These are phyloP conservation scores for Catocala fraxini DNA, from an alignment of 2,888 invertebrate genomes.

Conservation along the genomic window DNA sequence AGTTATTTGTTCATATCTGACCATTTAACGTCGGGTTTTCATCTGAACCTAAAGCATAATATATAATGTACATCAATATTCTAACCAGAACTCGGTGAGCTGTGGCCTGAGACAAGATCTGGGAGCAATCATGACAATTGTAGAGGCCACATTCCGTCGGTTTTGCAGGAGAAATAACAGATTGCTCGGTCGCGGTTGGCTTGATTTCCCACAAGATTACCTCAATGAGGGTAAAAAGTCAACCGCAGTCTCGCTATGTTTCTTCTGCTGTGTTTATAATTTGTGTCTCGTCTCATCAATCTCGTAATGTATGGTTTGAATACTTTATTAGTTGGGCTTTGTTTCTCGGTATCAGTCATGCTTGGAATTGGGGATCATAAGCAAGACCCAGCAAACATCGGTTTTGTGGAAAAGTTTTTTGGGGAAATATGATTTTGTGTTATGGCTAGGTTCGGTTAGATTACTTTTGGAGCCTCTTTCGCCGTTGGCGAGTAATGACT, in stretches of 20 bases:
- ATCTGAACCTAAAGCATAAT: constrained; percentile 49
- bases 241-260: constrained; percentile 62
- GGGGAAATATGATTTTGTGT: background rate
- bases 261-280: constrained; percentile 63
- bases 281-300: constrained; percentile 59
- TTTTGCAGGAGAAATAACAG: constrained; percentile 68
- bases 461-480: too few relatives aligned
- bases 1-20: constrained; percentile 33
- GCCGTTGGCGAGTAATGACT: too few relatives aligned
- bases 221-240: constrained; percentile 75
- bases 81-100: constrained; percentile 50
- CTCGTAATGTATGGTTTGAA: constrained; percentile 50
- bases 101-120: constrained; percentile 38
- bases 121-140: constrained; percentile 42
- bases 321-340: constrained; percentile 49
- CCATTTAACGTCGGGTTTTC: constrained; percentile 41
- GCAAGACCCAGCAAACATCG: constrained; percentile 4
- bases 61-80: constrained; percentile 60
- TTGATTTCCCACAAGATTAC: constrained; percentile 83
- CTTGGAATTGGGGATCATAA: constrained; percentile 11
- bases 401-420: constrained; percentile 2
- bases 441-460: background rate
- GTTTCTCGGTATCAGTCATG: constrained; percentile 28
- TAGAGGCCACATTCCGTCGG: constrained; percentile 61
- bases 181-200: constrained; percentile 71